Percentiles rank a stretch among this genome's conserved stretches.
phyloP scores from a whole-genome alignment of 2,113 vertebrate species.

The Mystacornis crossleyi region DNA sequence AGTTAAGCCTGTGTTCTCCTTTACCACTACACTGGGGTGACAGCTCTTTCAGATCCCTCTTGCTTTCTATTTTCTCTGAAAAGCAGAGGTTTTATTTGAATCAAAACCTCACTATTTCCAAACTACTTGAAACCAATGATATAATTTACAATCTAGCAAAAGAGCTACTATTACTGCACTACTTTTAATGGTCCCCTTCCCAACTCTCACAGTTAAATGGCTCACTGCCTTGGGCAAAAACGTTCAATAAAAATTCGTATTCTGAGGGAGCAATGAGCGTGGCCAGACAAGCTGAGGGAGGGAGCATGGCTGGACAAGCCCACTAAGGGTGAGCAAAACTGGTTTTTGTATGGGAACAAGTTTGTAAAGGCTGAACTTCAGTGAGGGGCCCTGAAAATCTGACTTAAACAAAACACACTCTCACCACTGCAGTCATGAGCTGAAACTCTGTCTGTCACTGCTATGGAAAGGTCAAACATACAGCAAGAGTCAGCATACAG shows the following conservation, averaged over 20 bases:
- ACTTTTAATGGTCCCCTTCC: background rate
- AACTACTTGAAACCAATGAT: background rate
- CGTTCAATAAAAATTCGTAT: background rate
- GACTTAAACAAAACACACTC: background rate
- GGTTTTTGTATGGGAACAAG: background rate
- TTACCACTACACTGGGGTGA: background rate
- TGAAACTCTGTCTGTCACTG: background rate
- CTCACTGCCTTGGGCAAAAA: background rate
- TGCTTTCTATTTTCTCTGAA: background rate
- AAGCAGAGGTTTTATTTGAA: background rate
- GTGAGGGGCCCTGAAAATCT: background rate
- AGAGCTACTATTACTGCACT: background rate
- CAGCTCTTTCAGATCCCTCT: background rate
- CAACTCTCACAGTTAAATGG: background rate
- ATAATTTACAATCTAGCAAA: background rate
- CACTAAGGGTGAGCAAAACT: background rate
- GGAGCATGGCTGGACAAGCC: background rate
- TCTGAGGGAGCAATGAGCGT: background rate
- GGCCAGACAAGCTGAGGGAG: background rate
- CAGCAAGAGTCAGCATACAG: background rate
- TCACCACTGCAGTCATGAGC: background rate
- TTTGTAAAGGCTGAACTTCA: background rate
- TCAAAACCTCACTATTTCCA: background rate
- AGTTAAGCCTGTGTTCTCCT: background rate
- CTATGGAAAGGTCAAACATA: background rate